Conservation (phyloP, 1,140 invertebrate species). For the Chironomus striatipennis region DNA sequence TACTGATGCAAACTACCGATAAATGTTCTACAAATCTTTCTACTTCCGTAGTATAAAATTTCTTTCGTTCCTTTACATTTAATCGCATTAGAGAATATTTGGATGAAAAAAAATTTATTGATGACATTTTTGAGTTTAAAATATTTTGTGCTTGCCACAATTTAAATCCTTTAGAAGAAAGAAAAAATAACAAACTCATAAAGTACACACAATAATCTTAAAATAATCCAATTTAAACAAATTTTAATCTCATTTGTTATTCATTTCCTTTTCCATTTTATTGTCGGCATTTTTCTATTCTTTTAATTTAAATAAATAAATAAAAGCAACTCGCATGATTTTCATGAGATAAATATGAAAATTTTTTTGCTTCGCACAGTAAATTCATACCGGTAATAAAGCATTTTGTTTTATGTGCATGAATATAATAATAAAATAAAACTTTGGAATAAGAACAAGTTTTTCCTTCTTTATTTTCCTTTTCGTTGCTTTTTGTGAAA, state of each 20-base stretch:
- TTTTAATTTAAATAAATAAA: background rate
- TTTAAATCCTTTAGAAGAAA: too few species aligned
- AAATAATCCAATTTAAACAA: background rate
- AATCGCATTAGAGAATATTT: too few species aligned
- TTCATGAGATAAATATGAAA: background rate
- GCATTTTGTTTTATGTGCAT: constrained; percentile 2
- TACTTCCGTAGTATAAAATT: constrained; percentile 1
- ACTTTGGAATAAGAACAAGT: background rate
- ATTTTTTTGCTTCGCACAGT: background rate
- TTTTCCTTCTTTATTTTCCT: background rate
- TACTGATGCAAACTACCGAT: constrained; percentile 12
- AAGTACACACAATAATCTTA: too few species aligned
- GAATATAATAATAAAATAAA: background rate
- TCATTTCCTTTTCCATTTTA: background rate
- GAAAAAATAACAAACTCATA: too few species aligned
- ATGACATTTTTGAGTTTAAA: too few species aligned
- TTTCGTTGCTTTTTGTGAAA: background rate
- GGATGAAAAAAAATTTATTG: too few species aligned
- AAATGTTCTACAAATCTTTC: constrained; percentile 13
- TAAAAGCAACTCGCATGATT: background rate
- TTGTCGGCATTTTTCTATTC: background rate
- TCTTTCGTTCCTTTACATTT: background rate
- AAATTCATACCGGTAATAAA: background rate
- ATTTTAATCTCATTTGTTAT: constrained; percentile 15
- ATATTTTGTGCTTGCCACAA: too few species aligned